Base-by-base conservation (phyloP, 2,113 vertebrate species). In the Callaeas wilsoni region DNA sequence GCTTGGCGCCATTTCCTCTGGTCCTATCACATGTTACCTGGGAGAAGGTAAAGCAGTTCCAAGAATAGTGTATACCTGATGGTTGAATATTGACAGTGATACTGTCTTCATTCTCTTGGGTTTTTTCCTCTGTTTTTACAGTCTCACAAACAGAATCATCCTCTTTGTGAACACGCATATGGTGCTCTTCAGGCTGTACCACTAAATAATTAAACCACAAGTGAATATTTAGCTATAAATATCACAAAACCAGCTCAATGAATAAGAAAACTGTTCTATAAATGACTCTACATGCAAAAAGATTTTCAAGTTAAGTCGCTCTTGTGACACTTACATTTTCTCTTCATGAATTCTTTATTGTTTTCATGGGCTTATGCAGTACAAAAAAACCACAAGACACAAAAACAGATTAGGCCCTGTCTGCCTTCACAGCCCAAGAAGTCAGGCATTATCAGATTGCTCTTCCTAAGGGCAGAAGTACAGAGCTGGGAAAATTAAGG, bases 31-130 rank as follows among this genome's bases (percentile, higher is more conserved):
- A 46, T 60, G 20, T 12, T 67, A 59, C 29, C 16, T 11, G 4
- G 20, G 16, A 80, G 26, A 60, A 71, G 50, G 26, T 32, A 81
- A 74, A 63, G 47, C 13, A 35, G 14, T 42, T 76, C 8, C 29
- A 75, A 88, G 77, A 83, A 7, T 1, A 32, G 6, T 44, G 6
- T 37, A 80, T 97, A 98, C 98, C 98, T 96, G 98, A 97, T 81
- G 97, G 97, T 74, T 92, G 93, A 93, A 98, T 89, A 92, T 84
- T 22, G 19, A 97, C 52, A 49, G 33, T 94, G 62, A 97, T 25
- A 64, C 77, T 60, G 60, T 88, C 60, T 68, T 91, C 50, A 55
- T 81, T 94, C 60, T 96, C 88, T 42, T 84, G 79, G 53, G 35
- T n/a, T 88, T 52, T 86, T 35, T 91, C 76, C 67, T 96, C 91